Percentiles rank a stretch among this genome's conserved stretches.
Evolutionary conservation across 2,113 vertebrate species (phyloP).

Genomic region (Halichoeres trimaculatus): DNA sequence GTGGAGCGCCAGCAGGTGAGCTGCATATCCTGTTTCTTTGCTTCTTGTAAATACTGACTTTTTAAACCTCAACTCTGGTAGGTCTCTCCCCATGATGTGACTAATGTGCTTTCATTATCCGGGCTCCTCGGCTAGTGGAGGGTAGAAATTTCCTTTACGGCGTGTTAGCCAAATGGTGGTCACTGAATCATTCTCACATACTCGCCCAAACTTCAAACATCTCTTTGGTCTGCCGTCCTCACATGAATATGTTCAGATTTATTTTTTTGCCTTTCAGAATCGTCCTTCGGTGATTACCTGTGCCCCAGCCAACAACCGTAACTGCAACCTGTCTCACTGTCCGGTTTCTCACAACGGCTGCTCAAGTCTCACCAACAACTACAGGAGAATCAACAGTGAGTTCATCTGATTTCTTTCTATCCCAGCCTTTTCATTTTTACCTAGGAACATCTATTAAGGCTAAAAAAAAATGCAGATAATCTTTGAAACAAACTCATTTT

Average conservation of each 20-base stretch:
- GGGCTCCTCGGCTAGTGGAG: constrained; percentile 1
- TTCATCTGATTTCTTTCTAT: constrained; percentile 6
- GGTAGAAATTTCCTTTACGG: constrained; percentile 28
- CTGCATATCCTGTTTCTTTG: constrained; percentile 7
- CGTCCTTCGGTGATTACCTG: constrained; percentile 98
- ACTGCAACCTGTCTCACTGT: constrained; percentile 98
- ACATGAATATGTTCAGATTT: not conserved
- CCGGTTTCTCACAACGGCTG: constrained; percentile 93
- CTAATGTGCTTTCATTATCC: constrained; percentile 29
- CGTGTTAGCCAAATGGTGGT: constrained; percentile 18
- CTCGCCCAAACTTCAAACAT: not conserved
- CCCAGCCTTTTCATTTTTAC: not conserved
- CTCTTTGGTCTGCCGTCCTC: not conserved
- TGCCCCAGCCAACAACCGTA: constrained; percentile 92
- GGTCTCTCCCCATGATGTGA: constrained; percentile 9
- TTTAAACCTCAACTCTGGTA: constrained; percentile 21
- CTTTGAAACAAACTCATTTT: constrained; percentile 10
- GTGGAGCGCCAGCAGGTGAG: constrained; percentile 95
- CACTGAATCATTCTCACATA: constrained; percentile 17
- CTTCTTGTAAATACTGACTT: not conserved
- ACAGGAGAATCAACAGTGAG: constrained; percentile 93
- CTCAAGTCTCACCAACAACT: constrained; percentile 83
- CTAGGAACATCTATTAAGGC: not conserved
- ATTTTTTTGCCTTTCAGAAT: constrained; percentile 83
- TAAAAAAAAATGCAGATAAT: not conserved